phyloP scores from a whole-genome alignment of 2,888 invertebrate species.

The Cephus sareptanus region DNA sequence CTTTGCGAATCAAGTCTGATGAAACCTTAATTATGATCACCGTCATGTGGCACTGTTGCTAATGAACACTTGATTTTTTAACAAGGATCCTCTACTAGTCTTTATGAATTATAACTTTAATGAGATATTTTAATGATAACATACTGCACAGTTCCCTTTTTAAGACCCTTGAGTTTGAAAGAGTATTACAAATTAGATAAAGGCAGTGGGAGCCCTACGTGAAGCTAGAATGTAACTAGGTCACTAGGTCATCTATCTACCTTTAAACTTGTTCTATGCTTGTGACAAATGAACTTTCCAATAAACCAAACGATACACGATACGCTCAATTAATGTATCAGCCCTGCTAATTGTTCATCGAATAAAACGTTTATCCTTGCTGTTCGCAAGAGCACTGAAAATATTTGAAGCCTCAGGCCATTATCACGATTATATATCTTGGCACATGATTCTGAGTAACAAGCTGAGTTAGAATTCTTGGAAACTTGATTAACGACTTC shows the following conservation, averaged over 20 bases:
- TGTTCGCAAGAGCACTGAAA: background rate
- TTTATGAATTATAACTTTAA: background rate
- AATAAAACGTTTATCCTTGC: background rate
- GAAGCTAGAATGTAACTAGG: constrained; percentile 40
- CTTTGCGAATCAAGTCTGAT: background rate
- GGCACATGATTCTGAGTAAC: background rate
- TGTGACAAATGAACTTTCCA: background rate
- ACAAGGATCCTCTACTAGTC: background rate
- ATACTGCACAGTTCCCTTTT: background rate
- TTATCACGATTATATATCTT: background rate
- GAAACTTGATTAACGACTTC: background rate
- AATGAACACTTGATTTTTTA: background rate
- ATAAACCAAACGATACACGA: background rate
- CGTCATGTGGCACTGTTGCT: background rate
- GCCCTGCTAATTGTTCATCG: constrained; percentile 17
- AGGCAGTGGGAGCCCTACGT: constrained; percentile 30
- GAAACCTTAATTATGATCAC: background rate
- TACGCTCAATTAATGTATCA: constrained; percentile 45
- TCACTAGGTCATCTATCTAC: constrained; percentile 45
- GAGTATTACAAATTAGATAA: constrained; percentile 35
- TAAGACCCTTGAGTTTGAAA: background rate
- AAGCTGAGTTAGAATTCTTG: background rate
- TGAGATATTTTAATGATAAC: background rate
- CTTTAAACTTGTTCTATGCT: background rate
- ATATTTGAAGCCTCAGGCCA: background rate